Evolutionary conservation across 2,113 vertebrate species (phyloP).

Genomic region (Scartelaos histophorus): DNA sequence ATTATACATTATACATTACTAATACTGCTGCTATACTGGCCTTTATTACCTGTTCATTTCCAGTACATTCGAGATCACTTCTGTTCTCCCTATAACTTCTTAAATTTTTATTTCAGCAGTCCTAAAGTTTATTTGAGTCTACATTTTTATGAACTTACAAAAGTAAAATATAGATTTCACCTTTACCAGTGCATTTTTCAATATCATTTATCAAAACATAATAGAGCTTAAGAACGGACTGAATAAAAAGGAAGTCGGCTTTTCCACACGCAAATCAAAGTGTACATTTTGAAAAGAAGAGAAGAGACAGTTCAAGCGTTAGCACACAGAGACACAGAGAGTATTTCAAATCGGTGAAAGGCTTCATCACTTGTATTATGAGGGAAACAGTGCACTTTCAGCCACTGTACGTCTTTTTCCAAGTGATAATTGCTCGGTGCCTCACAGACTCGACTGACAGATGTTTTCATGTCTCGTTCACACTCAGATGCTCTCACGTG

Average conservation of each 20-base stretch:
- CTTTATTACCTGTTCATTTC: too few species aligned
- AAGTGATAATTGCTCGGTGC: not conserved
- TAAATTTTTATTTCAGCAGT: too few species aligned
- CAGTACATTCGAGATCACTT: too few species aligned
- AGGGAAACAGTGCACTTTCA: not conserved
- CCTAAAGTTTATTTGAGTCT: not conserved
- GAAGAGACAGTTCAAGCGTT: slow-evolving; percentile 37
- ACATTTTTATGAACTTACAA: not conserved
- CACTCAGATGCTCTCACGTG: slow-evolving; percentile 20
- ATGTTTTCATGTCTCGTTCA: slow-evolving; percentile 21
- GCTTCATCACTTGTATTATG: not conserved
- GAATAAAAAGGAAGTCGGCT: slow-evolving; percentile 53
- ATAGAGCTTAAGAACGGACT: slow-evolving; percentile 51
- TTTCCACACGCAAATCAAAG: slow-evolving; percentile 53
- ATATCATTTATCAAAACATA: slow-evolving; percentile 35
- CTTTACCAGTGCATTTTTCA: not conserved
- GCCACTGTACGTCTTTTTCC: slow-evolving; percentile 9
- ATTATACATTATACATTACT: too few species aligned
- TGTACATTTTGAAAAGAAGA: slow-evolving; percentile 49
- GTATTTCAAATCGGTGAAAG: not conserved
- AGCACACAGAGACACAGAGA: not conserved
- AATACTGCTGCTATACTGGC: too few species aligned
- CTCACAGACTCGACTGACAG: slow-evolving; percentile 12
- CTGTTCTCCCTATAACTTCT: too few species aligned
- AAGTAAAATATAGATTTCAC: not conserved